Base-by-base conservation (phyloP, 2,888 invertebrate species). In the Tyria jacobaeae region DNA sequence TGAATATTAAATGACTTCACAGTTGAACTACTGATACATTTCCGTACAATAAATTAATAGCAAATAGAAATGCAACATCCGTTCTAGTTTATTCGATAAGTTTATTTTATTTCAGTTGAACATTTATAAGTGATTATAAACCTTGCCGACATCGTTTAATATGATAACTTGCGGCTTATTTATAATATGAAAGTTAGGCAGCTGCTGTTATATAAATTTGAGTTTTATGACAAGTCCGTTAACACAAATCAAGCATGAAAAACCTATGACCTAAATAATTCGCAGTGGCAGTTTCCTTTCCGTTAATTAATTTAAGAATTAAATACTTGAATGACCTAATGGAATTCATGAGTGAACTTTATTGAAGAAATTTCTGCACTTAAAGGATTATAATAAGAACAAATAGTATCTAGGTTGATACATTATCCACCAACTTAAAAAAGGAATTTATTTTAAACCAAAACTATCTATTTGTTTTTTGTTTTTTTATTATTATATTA, bases 61-160 rank as follows among this genome's bases (percentile, higher is more conserved):
- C n/a, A n/a, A n/a, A n/a, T 2, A 49, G 25, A 14, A 39, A 51
- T 61, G 51, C n/a, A 57, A 34, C 52, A 53, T 14, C 14, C 5
- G 48, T 39, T 48, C 21, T 31, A 57, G 48, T 62, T 56, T 61
- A 52, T 48, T 24, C 31, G 37, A 31, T 31, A 37, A 6, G 37
- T 51, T 61, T 61, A 37, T 14, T 48, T 21, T 56, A 14, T 51
- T 60, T 53, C 15, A 39, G 35, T 52, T 52, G 34, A 61, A 57
- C 31, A 35, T 47, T 14, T 34, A 57, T 27, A 24, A 48, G 27
- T 50, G 35, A 57, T 61, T 52, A 35, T 56, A 17, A 35, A 51
- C 44, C 52, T 34, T 49, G 27, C 37, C 48, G 27, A 27, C 31
- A 49, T 47, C 12, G 14, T 21, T 44, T 2, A 44, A 44, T 9